Conservation (phyloP, 1,140 invertebrate species). For the Dreissena rostriformis region DNA sequence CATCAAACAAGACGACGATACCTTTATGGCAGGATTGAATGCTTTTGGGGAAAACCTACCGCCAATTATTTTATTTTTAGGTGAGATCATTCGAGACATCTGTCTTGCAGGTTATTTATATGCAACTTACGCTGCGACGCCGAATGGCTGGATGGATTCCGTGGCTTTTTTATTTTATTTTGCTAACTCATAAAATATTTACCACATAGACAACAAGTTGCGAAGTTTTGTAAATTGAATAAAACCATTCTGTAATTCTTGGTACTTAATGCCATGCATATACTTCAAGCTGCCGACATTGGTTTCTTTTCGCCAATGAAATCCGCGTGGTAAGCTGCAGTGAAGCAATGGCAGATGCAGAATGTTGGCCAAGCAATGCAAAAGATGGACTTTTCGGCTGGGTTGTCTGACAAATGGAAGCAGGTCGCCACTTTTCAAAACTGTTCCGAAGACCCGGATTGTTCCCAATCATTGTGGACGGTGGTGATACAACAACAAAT, state of each 20-base stretch:
- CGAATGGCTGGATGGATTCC: slow-evolving; percentile 35
- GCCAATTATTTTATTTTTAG: neutral
- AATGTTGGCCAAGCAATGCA: neutral
- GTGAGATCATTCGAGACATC: neutral
- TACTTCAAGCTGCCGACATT: neutral
- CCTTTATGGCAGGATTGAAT: slow-evolving; percentile 3
- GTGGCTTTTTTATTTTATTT: neutral
- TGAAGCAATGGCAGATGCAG: slow-evolving; percentile 11
- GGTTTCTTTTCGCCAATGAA: slow-evolving; percentile 13
- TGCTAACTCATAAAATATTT: no score
- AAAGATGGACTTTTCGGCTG: neutral
- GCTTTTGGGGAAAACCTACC: neutral
- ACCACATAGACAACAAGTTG: neutral
- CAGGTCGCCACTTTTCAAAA: neutral
- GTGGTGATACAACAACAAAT: neutral
- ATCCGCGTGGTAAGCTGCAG: neutral
- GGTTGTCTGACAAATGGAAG: neutral
- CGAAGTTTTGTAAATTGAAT: neutral
- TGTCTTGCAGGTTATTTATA: neutral
- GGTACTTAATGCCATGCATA: slow-evolving; percentile 2
- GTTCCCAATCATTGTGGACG: neutral
- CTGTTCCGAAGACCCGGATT: neutral
- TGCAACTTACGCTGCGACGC: slow-evolving; percentile 4
- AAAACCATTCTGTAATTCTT: slow-evolving; percentile 1
- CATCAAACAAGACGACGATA: neutral